Conservation (phyloP, 2,888 invertebrate genomes). For the Pristionchus exspectatus region DNA sequence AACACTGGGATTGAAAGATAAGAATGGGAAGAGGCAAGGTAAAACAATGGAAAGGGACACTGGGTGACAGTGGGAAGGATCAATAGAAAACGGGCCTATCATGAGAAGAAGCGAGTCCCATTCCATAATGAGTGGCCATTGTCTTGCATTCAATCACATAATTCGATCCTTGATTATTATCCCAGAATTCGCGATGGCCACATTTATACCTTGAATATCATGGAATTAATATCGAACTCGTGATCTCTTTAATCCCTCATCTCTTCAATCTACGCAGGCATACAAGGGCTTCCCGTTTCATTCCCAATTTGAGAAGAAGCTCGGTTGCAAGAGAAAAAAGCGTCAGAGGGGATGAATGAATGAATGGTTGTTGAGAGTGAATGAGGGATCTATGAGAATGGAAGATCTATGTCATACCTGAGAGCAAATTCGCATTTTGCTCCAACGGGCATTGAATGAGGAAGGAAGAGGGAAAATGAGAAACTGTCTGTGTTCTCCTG, state of each 20-base stretch:
- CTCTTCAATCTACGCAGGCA: background rate
- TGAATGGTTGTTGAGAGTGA: background rate
- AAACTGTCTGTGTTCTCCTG: conserved; percentile 53
- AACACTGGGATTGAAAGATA: conserved; percentile 33
- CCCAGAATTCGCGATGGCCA: conserved; percentile 52
- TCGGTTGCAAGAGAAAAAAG: background rate
- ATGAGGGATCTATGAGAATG: background rate
- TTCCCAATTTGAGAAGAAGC: conserved; percentile 26
- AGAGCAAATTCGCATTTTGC: conserved; percentile 54
- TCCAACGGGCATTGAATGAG: conserved; percentile 53
- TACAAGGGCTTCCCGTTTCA: background rate
- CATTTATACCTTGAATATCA: conserved; percentile 37
- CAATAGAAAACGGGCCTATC: conserved; percentile 53
- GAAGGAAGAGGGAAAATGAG: conserved; percentile 55
- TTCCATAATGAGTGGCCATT: conserved; percentile 32
- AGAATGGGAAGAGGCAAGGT: background rate
- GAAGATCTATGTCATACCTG: background rate
- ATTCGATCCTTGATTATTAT: conserved; percentile 53
- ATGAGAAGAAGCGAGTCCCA: background rate
- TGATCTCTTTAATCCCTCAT: background rate
- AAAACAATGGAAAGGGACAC: conserved; percentile 19
- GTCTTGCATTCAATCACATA: conserved; percentile 52
- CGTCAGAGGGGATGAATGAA: background rate
- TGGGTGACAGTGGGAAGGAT: background rate
- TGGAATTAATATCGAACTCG: background rate